Evolutionary conservation across 2,797 vertebrate species (phyloP).

Genomic region (Aldrovandia affinis): DNA sequence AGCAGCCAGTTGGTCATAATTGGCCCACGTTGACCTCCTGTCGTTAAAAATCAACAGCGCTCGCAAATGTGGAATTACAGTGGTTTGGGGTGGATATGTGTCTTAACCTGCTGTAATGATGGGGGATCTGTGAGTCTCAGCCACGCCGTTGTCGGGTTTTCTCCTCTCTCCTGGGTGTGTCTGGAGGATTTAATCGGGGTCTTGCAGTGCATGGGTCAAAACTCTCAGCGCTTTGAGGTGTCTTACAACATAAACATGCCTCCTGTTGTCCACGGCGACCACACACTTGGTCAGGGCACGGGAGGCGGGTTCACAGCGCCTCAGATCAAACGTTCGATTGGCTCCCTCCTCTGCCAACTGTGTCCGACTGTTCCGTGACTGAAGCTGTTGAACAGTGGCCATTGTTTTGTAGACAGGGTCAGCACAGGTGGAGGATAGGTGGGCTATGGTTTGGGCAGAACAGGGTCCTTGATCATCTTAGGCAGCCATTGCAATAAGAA

Average conservation of each 20-base stretch:
- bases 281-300: no score
- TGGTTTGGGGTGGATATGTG: background rate
- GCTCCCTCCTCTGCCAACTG: background rate
- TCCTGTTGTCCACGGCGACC: background rate
- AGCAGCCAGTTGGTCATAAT: background rate
- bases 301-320: background rate
- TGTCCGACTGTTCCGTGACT: background rate
- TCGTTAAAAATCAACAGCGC: background rate
- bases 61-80: slow-evolving; percentile 12
- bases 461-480: background rate
- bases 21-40: background rate
- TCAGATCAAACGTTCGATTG: background rate
- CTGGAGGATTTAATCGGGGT: background rate
- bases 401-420: background rate
- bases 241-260: background rate
- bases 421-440: background rate
- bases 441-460: background rate
- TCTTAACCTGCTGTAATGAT: slow-evolving; percentile 8
- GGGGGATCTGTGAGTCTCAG: background rate
- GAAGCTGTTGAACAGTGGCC: background rate
- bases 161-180: slow-evolving; percentile 33
- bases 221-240: background rate
- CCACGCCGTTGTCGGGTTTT: background rate
- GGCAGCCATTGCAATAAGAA: background rate
- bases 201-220: background rate